Conservation (phyloP, 2,113 vertebrate genomes). For the Tiliqua scincoides region DNA sequence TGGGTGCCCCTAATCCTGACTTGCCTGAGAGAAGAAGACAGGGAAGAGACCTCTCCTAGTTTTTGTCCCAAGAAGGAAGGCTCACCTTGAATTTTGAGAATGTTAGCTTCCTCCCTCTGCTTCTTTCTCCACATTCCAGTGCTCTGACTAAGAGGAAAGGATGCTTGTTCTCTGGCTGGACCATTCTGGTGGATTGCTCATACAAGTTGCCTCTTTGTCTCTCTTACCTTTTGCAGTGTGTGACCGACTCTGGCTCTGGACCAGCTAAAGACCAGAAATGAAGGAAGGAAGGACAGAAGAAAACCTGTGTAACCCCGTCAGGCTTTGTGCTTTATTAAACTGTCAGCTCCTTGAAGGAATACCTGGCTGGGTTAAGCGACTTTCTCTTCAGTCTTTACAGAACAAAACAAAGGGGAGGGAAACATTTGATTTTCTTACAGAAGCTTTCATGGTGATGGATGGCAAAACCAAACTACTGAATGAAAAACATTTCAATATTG, state of each 20-base stretch:
- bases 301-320: no score
- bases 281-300: background rate
- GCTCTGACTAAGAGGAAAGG: background rate
- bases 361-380: background rate
- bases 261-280: conserved; percentile 7
- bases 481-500: background rate
- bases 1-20: background rate
- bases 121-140: background rate
- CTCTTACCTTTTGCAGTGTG: conserved; percentile 23
- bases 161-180: background rate
- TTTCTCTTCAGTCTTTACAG: background rate
- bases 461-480: background rate
- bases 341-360: background rate
- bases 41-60: background rate
- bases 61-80: background rate
- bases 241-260: conserved; percentile 33
- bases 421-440: no score
- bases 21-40: background rate
- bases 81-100: background rate
- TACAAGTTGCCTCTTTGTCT: background rate
- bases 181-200: background rate
- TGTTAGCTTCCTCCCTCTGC: background rate
- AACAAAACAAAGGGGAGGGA: background rate
- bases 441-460: background rate
- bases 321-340: background rate